Conservation (phyloP, 2,113 vertebrate species). For the Silurus glanis region DNA sequence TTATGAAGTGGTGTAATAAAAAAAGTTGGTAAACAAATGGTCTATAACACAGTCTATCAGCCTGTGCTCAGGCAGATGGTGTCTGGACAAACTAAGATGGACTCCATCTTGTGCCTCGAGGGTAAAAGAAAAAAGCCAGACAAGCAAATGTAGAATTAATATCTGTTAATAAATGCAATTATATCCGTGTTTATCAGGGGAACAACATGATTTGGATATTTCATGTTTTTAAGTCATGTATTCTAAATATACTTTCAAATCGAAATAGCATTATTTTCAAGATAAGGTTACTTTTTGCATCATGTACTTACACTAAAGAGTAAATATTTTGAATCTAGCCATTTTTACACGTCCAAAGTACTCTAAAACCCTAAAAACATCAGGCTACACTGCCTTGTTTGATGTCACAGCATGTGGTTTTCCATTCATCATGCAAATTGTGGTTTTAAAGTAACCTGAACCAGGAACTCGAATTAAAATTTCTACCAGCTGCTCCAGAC, state of each 20-base stretch:
- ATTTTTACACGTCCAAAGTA: not conserved
- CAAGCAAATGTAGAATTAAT: not conserved
- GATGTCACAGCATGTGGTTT: not conserved
- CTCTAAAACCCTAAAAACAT: not conserved
- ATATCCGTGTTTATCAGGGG: not conserved
- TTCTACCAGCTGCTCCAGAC: not conserved
- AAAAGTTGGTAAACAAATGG: not conserved
- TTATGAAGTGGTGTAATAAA: not conserved
- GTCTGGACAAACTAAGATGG: not conserved
- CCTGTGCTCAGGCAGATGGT: not conserved
- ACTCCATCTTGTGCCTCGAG: not conserved
- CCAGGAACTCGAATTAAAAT: not conserved
- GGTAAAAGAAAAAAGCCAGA: not conserved
- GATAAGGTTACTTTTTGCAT: not conserved
- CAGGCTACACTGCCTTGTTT: not conserved
- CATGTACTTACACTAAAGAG: not conserved
- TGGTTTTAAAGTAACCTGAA: not conserved
- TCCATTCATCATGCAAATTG: not conserved
- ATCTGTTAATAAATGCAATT: not conserved
- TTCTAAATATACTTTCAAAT: not conserved
- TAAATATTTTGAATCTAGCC: not conserved
- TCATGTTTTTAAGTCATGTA: not conserved
- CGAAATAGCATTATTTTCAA: not conserved
- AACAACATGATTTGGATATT: not conserved
- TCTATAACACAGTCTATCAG: not conserved